Conservation (phyloP, 2,888 invertebrate species). For the Drosophila koepferae region DNA sequence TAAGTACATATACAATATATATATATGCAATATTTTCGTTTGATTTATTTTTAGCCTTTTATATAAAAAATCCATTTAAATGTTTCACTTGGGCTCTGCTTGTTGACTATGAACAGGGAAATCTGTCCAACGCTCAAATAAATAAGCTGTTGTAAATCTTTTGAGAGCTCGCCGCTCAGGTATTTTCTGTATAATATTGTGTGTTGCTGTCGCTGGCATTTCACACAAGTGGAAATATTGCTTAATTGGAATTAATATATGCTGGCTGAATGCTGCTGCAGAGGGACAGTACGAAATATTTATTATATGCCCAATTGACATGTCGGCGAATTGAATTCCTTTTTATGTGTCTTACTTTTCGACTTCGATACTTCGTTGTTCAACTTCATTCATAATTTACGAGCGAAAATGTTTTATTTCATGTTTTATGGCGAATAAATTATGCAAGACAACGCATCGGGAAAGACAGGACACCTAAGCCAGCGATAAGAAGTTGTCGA, state of each 20-base stretch:
- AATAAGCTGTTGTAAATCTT: constrained; percentile 48
- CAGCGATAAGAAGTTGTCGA: constrained; percentile 65
- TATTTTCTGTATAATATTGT: constrained; percentile 2
- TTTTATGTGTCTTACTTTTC: constrained; percentile 35
- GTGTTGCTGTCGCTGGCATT: constrained; percentile 9
- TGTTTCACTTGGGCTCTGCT: constrained; percentile 37
- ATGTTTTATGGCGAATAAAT: constrained; percentile 78
- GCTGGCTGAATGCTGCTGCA: constrained; percentile 1
- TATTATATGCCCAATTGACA: constrained; percentile 8
- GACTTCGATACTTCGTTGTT: constrained; percentile 33
- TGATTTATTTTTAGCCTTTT: constrained; percentile 67
- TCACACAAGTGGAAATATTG: constrained; percentile 8
- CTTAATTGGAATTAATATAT: constrained; percentile 52
- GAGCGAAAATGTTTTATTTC: constrained; percentile 76
- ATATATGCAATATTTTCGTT: constrained; percentile 15
- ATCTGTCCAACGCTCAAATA: constrained; percentile 27
- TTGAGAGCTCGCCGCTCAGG: constrained; percentile 26
- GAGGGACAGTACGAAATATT: constrained; percentile 6
- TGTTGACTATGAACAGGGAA: constrained; percentile 8
- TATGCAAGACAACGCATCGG: constrained; percentile 50
- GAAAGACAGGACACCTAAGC: constrained; percentile 50
- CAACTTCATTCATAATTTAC: constrained; percentile 73
- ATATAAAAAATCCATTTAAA: constrained; percentile 57
- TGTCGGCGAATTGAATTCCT: constrained; percentile 24
- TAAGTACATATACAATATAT: constrained; percentile 10